Evolutionary conservation across 2,888 invertebrate species (phyloP).

Genomic region (Tipula helvola): DNA sequence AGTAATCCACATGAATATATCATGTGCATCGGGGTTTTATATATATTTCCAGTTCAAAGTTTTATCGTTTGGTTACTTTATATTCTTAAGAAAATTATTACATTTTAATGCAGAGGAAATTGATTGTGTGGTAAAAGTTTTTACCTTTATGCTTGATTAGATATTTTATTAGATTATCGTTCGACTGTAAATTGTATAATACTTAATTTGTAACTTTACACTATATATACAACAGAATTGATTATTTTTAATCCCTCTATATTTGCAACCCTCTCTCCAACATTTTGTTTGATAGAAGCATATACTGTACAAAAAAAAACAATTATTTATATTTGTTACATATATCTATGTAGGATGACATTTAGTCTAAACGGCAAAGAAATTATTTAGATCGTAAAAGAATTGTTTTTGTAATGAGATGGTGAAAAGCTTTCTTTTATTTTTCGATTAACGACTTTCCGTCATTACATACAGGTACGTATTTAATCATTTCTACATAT

Average conservation of each 20-base stretch:
- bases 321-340: background rate
- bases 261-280: background rate
- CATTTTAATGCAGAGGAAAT: background rate
- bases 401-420: background rate
- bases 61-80: background rate
- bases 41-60: background rate
- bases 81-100: background rate
- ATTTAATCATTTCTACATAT: background rate
- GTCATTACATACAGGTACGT: background rate
- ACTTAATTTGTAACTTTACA: background rate
- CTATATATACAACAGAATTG: background rate
- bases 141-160: background rate
- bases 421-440: background rate
- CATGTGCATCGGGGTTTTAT: background rate
- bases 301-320: background rate
- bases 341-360: background rate
- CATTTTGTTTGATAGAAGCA: background rate
- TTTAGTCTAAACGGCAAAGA: background rate
- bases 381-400: background rate
- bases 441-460: background rate
- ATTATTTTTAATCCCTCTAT: background rate
- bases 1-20: background rate
- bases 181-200: background rate
- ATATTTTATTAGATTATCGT: background rate
- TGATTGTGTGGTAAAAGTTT: background rate